phyloP scores from a whole-genome alignment of 2,888 invertebrate species.

The Nysson spinosus region DNA sequence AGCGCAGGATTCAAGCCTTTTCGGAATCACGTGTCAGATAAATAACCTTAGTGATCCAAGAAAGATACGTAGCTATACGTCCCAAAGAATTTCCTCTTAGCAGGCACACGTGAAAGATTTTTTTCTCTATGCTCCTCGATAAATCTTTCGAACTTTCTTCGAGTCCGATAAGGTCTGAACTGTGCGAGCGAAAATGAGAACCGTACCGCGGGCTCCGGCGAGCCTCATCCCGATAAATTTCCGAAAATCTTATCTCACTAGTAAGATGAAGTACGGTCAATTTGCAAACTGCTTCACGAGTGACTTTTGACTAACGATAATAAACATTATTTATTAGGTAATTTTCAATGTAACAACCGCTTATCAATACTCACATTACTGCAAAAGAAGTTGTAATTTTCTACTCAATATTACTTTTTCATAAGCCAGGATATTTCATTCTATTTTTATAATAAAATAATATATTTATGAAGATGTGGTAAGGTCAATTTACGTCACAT shows the following conservation, averaged over 20 bases:
- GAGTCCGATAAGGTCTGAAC: slow-evolving; percentile 45
- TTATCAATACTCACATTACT: no score
- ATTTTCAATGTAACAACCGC: no score
- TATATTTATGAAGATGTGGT: no score
- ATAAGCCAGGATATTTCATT: no score
- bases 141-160: slow-evolving; percentile 41
- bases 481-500: no score
- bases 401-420: no score
- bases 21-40: slow-evolving; percentile 53
- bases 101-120: slow-evolving; percentile 16
- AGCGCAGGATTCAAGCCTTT: slow-evolving; percentile 52
- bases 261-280: slow-evolving; percentile 7
- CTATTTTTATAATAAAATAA: no score
- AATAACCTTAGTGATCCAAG: slow-evolving; percentile 35
- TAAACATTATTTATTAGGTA: no score
- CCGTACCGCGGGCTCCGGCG: slow-evolving; percentile 8
- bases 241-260: slow-evolving; percentile 36
- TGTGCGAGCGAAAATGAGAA: slow-evolving; percentile 40
- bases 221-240: slow-evolving; percentile 37
- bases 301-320: no score
- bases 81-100: background rate
- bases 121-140: slow-evolving; percentile 23
- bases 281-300: slow-evolving; percentile 39
- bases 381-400: no score
- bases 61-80: slow-evolving; percentile 5